phyloP scores from a whole-genome alignment of 2,113 vertebrate species.

The Heterochromis multidens region DNA sequence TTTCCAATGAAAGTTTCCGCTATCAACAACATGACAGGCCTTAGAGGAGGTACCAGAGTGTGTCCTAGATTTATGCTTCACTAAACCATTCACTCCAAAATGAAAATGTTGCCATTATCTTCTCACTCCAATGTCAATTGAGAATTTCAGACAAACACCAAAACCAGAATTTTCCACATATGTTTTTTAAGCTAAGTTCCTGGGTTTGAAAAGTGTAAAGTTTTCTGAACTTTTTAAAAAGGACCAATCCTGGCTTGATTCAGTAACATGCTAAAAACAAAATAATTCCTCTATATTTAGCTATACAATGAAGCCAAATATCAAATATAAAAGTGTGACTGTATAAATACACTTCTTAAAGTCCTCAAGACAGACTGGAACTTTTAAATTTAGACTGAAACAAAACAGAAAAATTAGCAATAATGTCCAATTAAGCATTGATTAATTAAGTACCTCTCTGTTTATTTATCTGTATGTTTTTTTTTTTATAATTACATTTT shows the following conservation, averaged over 20 bases:
- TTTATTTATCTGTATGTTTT: not conserved
- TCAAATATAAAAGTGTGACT: not conserved
- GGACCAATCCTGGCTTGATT: no score
- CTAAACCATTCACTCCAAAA: slow-evolving; percentile 17
- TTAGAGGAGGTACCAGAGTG: slow-evolving; percentile 11
- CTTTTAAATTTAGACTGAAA: not conserved
- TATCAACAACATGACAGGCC: slow-evolving; percentile 27
- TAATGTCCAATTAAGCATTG: not conserved
- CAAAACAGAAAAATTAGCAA: not conserved
- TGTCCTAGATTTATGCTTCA: slow-evolving; percentile 27
- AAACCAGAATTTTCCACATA: not conserved
- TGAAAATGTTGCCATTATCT: slow-evolving; percentile 20
- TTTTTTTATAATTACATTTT: not conserved
- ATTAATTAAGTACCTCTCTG: not conserved
- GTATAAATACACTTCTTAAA: no score
- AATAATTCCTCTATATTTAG: not conserved
- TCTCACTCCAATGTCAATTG: not conserved
- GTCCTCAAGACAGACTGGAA: no score
- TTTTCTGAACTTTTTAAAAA: not conserved
- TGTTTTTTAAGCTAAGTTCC: not conserved
- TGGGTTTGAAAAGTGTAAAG: not conserved
- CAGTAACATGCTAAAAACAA: not conserved
- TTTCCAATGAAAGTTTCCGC: not conserved
- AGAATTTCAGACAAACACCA: not conserved
- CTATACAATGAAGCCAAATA: not conserved